Evolutionary conservation across 2,797 vertebrate genomes (phyloP), one percentile per base, ranked within the genome.

Genomic region (Typhlichthys eigenmanni): DNA sequence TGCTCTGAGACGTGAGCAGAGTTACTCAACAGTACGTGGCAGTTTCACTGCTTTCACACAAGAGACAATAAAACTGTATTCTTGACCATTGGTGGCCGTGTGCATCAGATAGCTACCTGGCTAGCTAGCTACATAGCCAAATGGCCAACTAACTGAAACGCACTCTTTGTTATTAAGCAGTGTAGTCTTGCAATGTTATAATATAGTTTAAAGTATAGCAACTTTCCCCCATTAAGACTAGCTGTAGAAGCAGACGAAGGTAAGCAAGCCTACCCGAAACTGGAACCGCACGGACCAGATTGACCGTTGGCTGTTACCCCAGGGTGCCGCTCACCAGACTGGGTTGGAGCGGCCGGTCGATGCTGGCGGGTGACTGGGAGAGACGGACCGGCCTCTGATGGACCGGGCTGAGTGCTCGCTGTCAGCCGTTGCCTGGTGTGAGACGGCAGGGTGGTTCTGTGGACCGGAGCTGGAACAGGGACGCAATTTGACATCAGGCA

Each of bases 401-500:
- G 16, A 13, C 55, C 1, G 13, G 48, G 16, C 6, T 6, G 60
- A 1, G 2, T 61, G 1, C 29, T 12, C 6, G 76, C 66, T 72
- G 45, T 52, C 55, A 74, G 73, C 46, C 63, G 71, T 47, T 77
- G 54, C 69, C 58, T 67, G 50, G 61, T 55, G n/a, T 38, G 74
- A 1, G 66, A 75, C 0, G 67, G 46, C 58, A 45, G 59, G 74
- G 88, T 84, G 13, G 78, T 91, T 58, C 76, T 88, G 56, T 84
- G 77, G 59, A 80, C 76, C 75, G 85, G 65, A 76, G 87, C 62
- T 74, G 51, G 64, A 63, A 13, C 7, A 6, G 19, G 7, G 13
- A 1, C 13, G 34, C 16, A 29, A 58, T 10, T 32, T 1, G 61
- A 11, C 2, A 48, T 48, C n/a, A 57, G 10, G 32, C 13, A 38